Conservation (phyloP, 2,113 vertebrate genomes). For the Cavia porcellus region DNA sequence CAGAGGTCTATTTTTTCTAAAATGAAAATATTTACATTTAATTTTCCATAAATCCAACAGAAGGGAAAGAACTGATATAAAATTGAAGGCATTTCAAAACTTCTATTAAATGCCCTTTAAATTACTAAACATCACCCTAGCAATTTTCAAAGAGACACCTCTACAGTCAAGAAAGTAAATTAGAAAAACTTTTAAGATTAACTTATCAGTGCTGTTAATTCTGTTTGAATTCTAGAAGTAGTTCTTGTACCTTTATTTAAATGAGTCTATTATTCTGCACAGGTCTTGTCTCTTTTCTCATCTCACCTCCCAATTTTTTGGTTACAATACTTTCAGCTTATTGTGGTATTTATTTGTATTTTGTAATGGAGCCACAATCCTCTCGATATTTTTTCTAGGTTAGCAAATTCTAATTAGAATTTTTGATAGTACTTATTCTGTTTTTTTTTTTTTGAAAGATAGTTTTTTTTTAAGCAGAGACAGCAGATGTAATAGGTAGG, state of each 20-base stretch:
- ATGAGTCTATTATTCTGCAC: background rate
- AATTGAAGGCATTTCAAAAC: background rate
- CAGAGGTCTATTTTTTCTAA: background rate
- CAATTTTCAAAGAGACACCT: background rate
- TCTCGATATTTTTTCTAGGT: background rate
- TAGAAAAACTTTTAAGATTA: background rate
- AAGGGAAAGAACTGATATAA: background rate
- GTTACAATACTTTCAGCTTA: background rate
- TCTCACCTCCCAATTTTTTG: background rate
- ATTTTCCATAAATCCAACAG: slow-evolving; percentile 20
- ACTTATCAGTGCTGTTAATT: background rate
- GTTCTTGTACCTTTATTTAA: background rate
- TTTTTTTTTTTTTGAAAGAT: background rate
- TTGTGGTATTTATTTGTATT: background rate
- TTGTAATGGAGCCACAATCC: background rate
- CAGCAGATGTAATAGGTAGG: background rate
- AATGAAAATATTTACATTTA: background rate
- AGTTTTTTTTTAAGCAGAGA: background rate
- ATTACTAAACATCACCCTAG: background rate
- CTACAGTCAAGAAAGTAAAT: background rate
- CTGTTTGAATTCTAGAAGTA: background rate
- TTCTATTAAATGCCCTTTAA: slow-evolving; percentile 22
- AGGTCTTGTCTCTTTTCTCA: background rate
- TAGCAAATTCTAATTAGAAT: background rate
- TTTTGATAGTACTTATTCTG: background rate